These are phyloP conservation scores for Coenobita brevimanus DNA, from an alignment of 1,140 invertebrate genomes.

Conservation along the genomic window DNA sequence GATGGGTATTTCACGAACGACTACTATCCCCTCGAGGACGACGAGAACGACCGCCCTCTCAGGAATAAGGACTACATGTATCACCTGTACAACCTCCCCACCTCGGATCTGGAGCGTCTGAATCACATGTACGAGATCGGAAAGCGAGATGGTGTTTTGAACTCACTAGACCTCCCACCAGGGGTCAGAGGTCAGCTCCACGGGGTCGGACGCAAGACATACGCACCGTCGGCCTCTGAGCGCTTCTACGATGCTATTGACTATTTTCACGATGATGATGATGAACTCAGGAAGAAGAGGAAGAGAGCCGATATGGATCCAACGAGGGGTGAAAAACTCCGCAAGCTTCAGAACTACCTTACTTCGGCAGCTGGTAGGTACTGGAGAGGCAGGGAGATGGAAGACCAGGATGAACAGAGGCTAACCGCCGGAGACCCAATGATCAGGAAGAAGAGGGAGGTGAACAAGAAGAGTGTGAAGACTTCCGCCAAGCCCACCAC, in stretches of 20 bases:
- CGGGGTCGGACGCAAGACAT: constrained; percentile 23
- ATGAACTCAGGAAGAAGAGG: background rate
- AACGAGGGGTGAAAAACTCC: background rate
- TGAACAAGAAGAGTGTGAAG: constrained; percentile 21
- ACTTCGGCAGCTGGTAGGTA: constrained; percentile 32
- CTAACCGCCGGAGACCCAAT: background rate
- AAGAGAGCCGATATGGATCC: background rate
- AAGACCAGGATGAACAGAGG: background rate
- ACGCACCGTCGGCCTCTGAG: constrained; percentile 2
- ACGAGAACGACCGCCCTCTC: background rate
- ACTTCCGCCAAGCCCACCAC: background rate
- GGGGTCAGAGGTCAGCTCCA: background rate
- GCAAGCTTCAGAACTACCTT: constrained; percentile 26
- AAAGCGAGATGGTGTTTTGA: constrained; percentile 8
- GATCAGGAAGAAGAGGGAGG: constrained; percentile 7
- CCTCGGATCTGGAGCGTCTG: constrained; percentile 37
- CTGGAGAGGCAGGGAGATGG: constrained; percentile 1
- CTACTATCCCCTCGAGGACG: background rate
- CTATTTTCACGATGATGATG: constrained; percentile 11
- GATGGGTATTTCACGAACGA: constrained; percentile 49
- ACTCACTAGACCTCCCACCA: background rate
- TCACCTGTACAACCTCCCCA: constrained; percentile 30
- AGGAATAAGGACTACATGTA: constrained; percentile 20
- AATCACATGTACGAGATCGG: constrained; percentile 47
- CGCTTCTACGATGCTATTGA: constrained; percentile 44